Percentiles rank a stretch among this genome's conserved stretches.
phyloP scores from a whole-genome alignment of 2,113 vertebrate genomes.

The Beaufortia kweichowensis region DNA sequence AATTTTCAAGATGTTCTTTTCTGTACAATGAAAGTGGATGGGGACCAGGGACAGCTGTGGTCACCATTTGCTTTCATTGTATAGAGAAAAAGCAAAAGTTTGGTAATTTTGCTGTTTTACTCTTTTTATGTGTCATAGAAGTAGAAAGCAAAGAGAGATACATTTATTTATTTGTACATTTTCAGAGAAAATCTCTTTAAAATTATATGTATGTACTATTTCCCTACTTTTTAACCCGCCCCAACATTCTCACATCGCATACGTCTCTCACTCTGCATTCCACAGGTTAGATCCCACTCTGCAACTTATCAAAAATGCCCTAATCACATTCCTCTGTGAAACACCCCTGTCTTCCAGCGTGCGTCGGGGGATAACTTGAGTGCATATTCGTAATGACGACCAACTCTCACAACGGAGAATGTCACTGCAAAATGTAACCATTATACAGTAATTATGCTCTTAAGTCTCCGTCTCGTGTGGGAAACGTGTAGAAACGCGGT shows the following conservation, averaged over 20 bases:
- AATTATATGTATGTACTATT: background rate
- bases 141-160: background rate
- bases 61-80: too few relatives aligned
- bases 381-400: slow-evolving; percentile 10
- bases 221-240: background rate
- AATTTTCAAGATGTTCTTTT: too few relatives aligned
- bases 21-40: too few relatives aligned
- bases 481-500: background rate
- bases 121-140: too few relatives aligned
- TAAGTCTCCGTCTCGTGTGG: slow-evolving; percentile 15
- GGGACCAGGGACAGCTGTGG: too few relatives aligned
- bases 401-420: background rate
- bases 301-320: slow-evolving; percentile 6
- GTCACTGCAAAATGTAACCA: slow-evolving; percentile 16
- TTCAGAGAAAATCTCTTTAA: too few relatives aligned
- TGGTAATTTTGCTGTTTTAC: too few relatives aligned
- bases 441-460: slow-evolving; percentile 32
- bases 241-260: background rate
- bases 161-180: background rate
- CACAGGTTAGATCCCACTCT: slow-evolving; percentile 17
- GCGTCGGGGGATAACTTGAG: background rate
- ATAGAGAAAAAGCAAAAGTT: too few relatives aligned
- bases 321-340: slow-evolving; percentile 21
- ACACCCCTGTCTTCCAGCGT: background rate
- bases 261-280: slow-evolving; percentile 19